Evolutionary conservation across 2,113 vertebrate genomes (phyloP).

Genomic region (Forbesichthys papilliferus): DNA sequence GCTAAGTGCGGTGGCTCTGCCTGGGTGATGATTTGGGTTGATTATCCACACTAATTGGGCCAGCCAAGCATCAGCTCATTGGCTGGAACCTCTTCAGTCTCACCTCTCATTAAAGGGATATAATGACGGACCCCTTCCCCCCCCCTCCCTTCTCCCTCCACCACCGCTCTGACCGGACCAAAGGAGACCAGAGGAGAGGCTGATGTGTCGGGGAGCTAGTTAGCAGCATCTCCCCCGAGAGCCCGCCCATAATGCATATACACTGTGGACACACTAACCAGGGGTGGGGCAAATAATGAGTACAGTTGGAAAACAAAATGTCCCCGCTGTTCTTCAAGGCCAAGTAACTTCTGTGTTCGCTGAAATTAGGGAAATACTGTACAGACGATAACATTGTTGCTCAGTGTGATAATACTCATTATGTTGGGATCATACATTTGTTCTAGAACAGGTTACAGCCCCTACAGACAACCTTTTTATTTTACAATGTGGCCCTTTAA

Average conservation of each 20-base stretch:
- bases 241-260: conserved; percentile 37
- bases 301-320: conserved; percentile 2
- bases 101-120: conserved; percentile 76
- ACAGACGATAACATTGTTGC: no score
- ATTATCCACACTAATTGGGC: conserved; percentile 75
- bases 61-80: conserved; percentile 49
- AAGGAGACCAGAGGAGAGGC: conserved; percentile 21
- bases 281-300: conserved; percentile 3
- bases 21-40: conserved; percentile 70
- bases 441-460: no score
- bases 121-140: conserved; percentile 65
- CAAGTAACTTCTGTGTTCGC: not conserved
- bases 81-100: conserved; percentile 56
- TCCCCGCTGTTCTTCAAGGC: conserved; percentile 19
- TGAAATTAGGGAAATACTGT: no score
- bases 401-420: no score
- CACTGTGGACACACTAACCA: conserved; percentile 40
- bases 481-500: no score
- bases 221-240: conserved; percentile 62
- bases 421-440: no score
- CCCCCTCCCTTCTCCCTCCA: not conserved
- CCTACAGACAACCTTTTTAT: no score
- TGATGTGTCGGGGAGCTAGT: conserved; percentile 54
- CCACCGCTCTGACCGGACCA: conserved; percentile 55
- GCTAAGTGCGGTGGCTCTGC: conserved; percentile 48